Conservation (phyloP, 2,888 invertebrate species). For the Nomada ruficornis region DNA sequence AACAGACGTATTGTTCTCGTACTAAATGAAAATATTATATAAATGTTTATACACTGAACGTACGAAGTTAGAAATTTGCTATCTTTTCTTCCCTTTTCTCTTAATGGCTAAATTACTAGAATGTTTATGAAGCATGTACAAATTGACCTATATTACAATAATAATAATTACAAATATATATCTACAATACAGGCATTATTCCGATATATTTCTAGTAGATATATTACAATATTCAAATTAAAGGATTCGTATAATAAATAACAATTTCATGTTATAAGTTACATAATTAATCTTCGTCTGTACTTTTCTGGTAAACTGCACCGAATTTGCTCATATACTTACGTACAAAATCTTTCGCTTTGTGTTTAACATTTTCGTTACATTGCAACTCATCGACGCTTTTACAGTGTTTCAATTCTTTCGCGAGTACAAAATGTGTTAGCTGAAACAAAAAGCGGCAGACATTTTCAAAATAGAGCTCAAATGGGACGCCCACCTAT, state of each 20-base stretch:
- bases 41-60: constrained; percentile 53
- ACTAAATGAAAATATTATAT: constrained; percentile 54
- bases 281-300: constrained; percentile 86
- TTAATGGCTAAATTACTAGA: constrained; percentile 65
- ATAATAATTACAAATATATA: constrained; percentile 72
- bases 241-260: constrained; percentile 68
- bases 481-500: too few relatives aligned
- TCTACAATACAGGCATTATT: constrained; percentile 69
- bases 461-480: not conserved
- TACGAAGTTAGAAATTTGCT: constrained; percentile 67
- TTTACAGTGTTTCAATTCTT: constrained; percentile 96
- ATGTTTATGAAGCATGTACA: constrained; percentile 71
- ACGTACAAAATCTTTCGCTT: constrained; percentile 97
- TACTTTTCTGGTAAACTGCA: constrained; percentile 89
- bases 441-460: constrained; percentile 88
- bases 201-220: constrained; percentile 62
- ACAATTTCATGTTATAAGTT: constrained; percentile 68
- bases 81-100: constrained; percentile 58
- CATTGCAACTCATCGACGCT: constrained; percentile 94
- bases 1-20: constrained; percentile 45
- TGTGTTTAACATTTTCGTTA: constrained; percentile 96
- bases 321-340: constrained; percentile 99
- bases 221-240: constrained; percentile 58
- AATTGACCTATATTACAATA: constrained; percentile 70
- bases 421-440: constrained; percentile 97